Conservation (phyloP, 2,113 vertebrate genomes). For the Ceuthmochares aereus region DNA sequence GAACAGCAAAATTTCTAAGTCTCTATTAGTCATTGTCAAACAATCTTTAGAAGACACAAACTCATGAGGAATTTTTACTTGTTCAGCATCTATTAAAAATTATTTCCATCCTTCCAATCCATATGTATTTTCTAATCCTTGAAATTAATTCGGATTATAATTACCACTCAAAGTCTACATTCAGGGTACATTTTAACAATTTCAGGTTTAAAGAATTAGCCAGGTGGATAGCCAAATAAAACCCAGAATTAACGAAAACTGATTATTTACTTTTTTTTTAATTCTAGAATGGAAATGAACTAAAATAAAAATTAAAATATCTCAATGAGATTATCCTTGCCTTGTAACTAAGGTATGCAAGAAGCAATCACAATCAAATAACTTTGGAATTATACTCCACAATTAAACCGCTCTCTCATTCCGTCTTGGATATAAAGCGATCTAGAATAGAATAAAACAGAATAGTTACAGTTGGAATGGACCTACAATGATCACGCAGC, state of each 20-base stretch:
- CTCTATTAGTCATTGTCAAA: not conserved
- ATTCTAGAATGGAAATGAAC: not conserved
- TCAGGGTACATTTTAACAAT: not conserved
- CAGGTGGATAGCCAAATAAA: not conserved
- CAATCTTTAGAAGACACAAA: not conserved
- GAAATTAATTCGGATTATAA: not conserved
- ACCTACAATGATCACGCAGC: not conserved
- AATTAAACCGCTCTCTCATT: not conserved
- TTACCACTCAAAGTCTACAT: not conserved
- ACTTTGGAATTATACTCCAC: not conserved
- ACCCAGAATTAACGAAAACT: not conserved
- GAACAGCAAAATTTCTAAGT: not conserved
- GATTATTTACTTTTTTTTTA: not conserved
- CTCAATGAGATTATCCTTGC: not conserved
- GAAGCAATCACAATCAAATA: not conserved
- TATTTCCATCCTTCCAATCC: not conserved
- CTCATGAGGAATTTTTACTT: not conserved
- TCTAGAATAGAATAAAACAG: not conserved
- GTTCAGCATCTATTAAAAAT: not conserved
- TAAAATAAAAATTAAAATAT: not conserved
- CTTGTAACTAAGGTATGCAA: not conserved
- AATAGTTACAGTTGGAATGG: not conserved
- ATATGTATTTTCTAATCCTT: not conserved
- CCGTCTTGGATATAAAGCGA: not conserved
- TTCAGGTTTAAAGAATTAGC: not conserved